Evolutionary conservation across 2,113 vertebrate species (phyloP).

Genomic region (Felis chaus): DNA sequence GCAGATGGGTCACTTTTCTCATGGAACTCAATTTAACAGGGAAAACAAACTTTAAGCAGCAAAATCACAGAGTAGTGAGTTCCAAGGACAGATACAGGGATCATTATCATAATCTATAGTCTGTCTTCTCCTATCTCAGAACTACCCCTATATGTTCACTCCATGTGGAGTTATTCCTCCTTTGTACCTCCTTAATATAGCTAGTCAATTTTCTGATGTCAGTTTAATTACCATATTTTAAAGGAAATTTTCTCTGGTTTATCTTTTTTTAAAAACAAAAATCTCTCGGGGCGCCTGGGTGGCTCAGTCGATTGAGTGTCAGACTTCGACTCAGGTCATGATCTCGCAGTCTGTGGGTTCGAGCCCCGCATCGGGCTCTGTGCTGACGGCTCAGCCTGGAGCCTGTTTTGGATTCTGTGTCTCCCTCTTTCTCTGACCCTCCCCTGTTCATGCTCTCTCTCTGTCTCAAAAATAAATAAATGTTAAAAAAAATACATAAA

Average conservation of each 20-base stretch:
- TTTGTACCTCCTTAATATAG: background rate
- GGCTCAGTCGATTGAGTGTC: too few species aligned
- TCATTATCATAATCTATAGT: background rate
- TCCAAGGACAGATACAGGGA: background rate
- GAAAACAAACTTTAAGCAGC: background rate
- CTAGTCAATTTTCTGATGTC: background rate
- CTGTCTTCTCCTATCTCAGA: background rate
- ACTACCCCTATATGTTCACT: background rate
- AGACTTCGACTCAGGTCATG: too few species aligned
- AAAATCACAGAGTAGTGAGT: background rate
- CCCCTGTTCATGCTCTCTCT: too few species aligned
- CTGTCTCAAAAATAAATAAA: too few species aligned
- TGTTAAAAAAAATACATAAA: too few species aligned
- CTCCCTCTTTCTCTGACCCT: too few species aligned
- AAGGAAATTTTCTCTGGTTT: background rate
- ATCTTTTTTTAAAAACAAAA: background rate
- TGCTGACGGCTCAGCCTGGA: too few species aligned
- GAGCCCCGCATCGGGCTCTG: too few species aligned
- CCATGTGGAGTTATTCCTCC: rapidly evolving
- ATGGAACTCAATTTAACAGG: background rate
- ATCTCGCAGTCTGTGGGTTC: rapidly evolving
- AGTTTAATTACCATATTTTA: background rate
- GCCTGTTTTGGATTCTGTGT: too few species aligned
- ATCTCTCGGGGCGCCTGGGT: too few species aligned
- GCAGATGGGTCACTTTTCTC: background rate